Conservation (phyloP, 2,888 invertebrate genomes). For the Trichogramma evanescens region DNA sequence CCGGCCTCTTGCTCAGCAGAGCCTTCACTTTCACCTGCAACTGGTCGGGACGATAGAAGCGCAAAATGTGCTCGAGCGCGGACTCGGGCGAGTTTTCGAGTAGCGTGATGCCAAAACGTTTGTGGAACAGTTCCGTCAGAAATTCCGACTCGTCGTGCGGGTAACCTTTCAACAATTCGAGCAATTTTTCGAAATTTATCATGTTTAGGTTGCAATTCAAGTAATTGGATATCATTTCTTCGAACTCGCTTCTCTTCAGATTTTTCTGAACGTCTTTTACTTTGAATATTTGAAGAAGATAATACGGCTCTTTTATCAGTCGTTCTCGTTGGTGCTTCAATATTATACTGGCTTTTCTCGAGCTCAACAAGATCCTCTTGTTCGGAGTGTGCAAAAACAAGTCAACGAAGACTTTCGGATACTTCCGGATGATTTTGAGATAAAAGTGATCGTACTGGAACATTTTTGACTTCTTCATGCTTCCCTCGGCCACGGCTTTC, state of each 20-base stretch:
- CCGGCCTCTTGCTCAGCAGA: too few species aligned
- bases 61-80: too few species aligned
- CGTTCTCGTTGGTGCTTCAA: slow-evolving; percentile 2
- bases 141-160: not conserved
- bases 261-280: not conserved
- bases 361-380: slow-evolving; percentile 5
- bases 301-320: slow-evolving; percentile 5
- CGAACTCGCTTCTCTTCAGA: slow-evolving; percentile 2
- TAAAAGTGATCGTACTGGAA: slow-evolving; percentile 15
- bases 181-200: slow-evolving; percentile 8
- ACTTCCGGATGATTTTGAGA: slow-evolving; percentile 4
- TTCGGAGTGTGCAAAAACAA: slow-evolving; percentile 9
- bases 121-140: slow-evolving; percentile 5
- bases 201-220: slow-evolving; percentile 1
- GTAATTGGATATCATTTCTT: slow-evolving; percentile 7
- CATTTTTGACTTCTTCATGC: not conserved
- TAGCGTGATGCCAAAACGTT: slow-evolving; percentile 3
- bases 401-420: slow-evolving; percentile 13
- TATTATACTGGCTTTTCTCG: slow-evolving; percentile 1
- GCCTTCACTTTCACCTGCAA: too few species aligned
- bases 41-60: too few species aligned
- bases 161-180: slow-evolving; percentile 5
- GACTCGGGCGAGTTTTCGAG: not conserved
- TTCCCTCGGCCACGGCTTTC: not conserved
- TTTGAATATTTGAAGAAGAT: slow-evolving; percentile 13